phyloP scores from a whole-genome alignment of 37 sponge, comb jelly and placozoan species.

The Ephydatia muelleri region DNA sequence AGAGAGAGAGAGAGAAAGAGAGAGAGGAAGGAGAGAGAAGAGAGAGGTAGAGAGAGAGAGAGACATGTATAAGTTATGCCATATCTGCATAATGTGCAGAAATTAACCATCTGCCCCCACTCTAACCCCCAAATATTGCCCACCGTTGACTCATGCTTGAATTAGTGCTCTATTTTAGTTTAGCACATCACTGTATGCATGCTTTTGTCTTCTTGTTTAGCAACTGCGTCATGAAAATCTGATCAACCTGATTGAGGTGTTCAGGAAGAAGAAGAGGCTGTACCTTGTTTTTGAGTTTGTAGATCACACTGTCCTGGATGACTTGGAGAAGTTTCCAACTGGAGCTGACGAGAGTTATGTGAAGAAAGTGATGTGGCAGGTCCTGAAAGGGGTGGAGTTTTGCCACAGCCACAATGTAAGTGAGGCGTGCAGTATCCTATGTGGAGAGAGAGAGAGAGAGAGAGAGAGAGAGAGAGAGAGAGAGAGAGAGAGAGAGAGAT shows the following conservation, averaged over 20 bases:
- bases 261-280: conserved; percentile 92
- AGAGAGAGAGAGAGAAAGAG: no score
- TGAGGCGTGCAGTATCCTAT: neutral
- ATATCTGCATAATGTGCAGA: no score
- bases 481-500: no score
- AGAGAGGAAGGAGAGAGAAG: no score
- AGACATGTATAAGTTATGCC: no score
- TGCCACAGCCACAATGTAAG: conserved; percentile 91
- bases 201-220: conserved; percentile 24
- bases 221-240: conserved; percentile 96
- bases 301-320: conserved; percentile 96
- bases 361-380: conserved; percentile 90
- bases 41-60: no score
- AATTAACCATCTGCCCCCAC: no score
- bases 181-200: neutral
- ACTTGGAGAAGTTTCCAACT: conserved; percentile 87
- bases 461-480: no score
- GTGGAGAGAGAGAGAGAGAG: neutral
- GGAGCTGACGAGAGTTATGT: conserved; percentile 82
- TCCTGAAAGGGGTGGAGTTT: conserved; percentile 94
- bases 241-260: conserved; percentile 92
- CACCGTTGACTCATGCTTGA: no score
- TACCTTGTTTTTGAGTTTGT: conserved; percentile 99
- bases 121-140: no score
- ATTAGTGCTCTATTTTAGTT: neutral